These are phyloP conservation scores for Antrozous pallidus DNA, from an alignment of 2,797 vertebrate species.

Conservation along the genomic window DNA sequence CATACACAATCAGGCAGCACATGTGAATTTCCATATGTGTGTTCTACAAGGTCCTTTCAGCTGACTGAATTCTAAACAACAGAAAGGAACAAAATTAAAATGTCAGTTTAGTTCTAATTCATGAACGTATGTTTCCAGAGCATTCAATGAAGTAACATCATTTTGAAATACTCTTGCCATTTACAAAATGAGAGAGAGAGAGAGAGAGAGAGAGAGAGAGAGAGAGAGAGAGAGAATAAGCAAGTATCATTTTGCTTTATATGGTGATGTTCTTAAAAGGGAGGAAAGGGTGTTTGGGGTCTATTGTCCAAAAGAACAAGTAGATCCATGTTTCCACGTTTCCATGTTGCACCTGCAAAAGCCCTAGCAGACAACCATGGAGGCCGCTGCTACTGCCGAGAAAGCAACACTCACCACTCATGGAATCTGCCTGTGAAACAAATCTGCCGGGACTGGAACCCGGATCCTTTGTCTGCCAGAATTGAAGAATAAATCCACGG, in stretches of 20 bases:
- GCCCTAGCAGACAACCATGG: not conserved
- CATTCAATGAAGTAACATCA: not conserved
- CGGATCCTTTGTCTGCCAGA: no score
- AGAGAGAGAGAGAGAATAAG: not conserved
- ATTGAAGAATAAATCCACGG: no score
- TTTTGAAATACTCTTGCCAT: constrained; percentile 17
- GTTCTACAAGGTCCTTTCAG: not conserved
- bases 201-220: not conserved
- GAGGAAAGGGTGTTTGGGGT: not conserved
- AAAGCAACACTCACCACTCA: not conserved
- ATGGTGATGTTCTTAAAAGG: not conserved
- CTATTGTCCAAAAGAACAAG: not conserved
- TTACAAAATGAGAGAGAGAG: not conserved
- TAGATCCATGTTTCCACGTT: not conserved
- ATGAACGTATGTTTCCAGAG: constrained; percentile 17
- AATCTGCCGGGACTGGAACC: no score
- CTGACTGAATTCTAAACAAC: constrained; percentile 38
- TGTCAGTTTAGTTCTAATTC: constrained; percentile 32
- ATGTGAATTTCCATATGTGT: not conserved
- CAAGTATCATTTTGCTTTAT: constrained; percentile 10
- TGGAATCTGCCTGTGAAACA: not conserved
- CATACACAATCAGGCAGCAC: not conserved
- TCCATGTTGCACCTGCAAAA: constrained; percentile 8
- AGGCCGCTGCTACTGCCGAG: not conserved
- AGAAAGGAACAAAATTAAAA: constrained; percentile 37